A percentile compares a stretch with the other conserved stretches of the same genome.
phyloP scores from a whole-genome alignment of 1,140 invertebrate genomes.

The Charaxes varanes region DNA sequence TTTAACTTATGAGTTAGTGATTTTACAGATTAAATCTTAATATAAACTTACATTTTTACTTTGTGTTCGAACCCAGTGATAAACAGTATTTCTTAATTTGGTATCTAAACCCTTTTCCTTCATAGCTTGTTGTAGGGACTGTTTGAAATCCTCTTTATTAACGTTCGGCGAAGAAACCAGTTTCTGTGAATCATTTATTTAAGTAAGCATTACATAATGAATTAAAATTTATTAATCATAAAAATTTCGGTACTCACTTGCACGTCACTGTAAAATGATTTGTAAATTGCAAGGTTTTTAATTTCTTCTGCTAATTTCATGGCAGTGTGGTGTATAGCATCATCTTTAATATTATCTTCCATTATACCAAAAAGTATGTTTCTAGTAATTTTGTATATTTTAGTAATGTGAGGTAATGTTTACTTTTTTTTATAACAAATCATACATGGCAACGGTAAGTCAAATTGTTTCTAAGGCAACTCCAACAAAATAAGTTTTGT shows the following conservation, averaged over 20 bases:
- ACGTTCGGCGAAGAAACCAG: slow-evolving; percentile 83
- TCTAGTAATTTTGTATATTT: slow-evolving; percentile 17
- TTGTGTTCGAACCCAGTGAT: slow-evolving; percentile 83
- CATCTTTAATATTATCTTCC: slow-evolving; percentile 73
- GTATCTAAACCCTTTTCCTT: slow-evolving; percentile 85
- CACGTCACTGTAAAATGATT: slow-evolving; percentile 75
- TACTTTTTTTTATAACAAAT: slow-evolving; percentile 42
- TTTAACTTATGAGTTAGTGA: too few relatives aligned
- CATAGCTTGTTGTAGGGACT: slow-evolving; percentile 82
- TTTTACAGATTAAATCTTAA: slow-evolving; percentile 1
- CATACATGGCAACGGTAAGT: slow-evolving; percentile 29
- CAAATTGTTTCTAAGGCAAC: slow-evolving; percentile 35
- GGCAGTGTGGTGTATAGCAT: slow-evolving; percentile 75
- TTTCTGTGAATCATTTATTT: slow-evolving; percentile 71
- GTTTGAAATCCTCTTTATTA: slow-evolving; percentile 84
- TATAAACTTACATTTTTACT: slow-evolving; percentile 63
- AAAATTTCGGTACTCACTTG: slow-evolving; percentile 48
- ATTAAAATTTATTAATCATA: not conserved
- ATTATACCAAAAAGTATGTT: slow-evolving; percentile 33
- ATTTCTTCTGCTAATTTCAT: slow-evolving; percentile 76
- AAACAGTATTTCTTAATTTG: slow-evolving; percentile 87
- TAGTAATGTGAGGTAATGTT: slow-evolving; percentile 24
- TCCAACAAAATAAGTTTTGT: too few relatives aligned
- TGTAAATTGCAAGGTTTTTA: slow-evolving; percentile 74
- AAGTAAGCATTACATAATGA: slow-evolving; percentile 7